These are phyloP conservation scores for Melanotaenia nigrans DNA, from an alignment of 2,797 vertebrate genomes.

Conservation along the genomic window DNA sequence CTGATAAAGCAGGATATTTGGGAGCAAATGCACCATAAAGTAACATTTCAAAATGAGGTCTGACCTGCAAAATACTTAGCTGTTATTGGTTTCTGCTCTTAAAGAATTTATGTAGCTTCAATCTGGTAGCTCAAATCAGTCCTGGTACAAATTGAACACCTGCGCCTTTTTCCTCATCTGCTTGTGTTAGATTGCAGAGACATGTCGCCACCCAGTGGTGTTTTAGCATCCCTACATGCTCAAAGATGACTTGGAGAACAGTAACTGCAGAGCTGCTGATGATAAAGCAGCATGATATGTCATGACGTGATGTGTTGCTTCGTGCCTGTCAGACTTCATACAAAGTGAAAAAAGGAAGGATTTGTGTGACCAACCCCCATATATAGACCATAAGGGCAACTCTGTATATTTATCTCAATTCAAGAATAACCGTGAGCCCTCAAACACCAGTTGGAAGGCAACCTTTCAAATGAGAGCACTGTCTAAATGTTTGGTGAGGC, in stretches of 20 bases:
- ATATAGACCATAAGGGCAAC: slow-evolving; percentile 16
- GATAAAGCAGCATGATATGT: slow-evolving; percentile 21
- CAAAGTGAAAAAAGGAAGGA: background rate
- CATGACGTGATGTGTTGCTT: background rate
- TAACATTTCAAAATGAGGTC: slow-evolving; percentile 9
- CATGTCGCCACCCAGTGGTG: slow-evolving; percentile 66
- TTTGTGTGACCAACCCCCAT: slow-evolving; percentile 22
- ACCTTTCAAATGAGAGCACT: slow-evolving; percentile 51
- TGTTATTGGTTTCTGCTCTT: background rate
- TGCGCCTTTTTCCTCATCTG: slow-evolving; percentile 30
- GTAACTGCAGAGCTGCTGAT: slow-evolving; percentile 26
- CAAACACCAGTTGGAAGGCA: slow-evolving; percentile 31
- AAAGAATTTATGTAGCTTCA: slow-evolving; percentile 6
- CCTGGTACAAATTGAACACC: slow-evolving; percentile 20
- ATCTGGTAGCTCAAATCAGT: slow-evolving; percentile 1
- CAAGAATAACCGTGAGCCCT: slow-evolving; percentile 23
- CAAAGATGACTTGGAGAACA: background rate
- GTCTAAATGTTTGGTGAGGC: slow-evolving; percentile 70
- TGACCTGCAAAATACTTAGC: background rate
- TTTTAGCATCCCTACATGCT: slow-evolving; percentile 35
- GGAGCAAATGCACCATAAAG: background rate
- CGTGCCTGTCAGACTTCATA: slow-evolving; percentile 10
- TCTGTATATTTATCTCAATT: slow-evolving; percentile 13
- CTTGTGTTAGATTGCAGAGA: slow-evolving; percentile 16
- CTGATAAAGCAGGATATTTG: background rate